Percentiles rank a stretch among this genome's conserved stretches.
phyloP scores from a whole-genome alignment of 2,113 vertebrate genomes.

The Gasterosteus aculeatus region DNA sequence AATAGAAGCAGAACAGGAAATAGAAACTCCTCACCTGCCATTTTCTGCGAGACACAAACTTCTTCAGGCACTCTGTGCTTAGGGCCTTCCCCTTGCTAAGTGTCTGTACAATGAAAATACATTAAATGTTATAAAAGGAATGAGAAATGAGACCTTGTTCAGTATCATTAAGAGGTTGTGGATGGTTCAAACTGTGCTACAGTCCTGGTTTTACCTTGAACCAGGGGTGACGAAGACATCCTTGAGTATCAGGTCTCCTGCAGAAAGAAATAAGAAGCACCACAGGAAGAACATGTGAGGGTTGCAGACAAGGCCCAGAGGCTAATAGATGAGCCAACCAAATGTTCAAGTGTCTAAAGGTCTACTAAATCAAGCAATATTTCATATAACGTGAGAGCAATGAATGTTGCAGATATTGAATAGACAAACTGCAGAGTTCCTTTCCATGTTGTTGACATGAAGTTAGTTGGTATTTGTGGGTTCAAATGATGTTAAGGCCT shows the following conservation, averaged over 20 bases:
- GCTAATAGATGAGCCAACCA: neutral
- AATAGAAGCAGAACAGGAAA: neutral
- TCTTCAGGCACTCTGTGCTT: constrained; percentile 91
- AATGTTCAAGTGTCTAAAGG: neutral
- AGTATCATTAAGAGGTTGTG: neutral
- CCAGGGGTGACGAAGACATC: constrained; percentile 95
- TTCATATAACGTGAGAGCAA: neutral
- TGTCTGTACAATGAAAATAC: constrained; percentile 76
- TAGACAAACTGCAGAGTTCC: neutral
- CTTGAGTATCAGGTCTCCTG: constrained; percentile 92
- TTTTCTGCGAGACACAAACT: constrained; percentile 92
- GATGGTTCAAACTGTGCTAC: neutral
- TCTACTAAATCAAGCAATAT: neutral
- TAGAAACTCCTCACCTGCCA: constrained; percentile 89
- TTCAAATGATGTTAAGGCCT: too few relatives aligned
- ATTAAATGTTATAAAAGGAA: neutral
- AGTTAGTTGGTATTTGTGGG: neutral
- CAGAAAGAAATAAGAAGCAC: constrained; percentile 29
- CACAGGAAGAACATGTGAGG: neutral
- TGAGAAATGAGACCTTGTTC: neutral
- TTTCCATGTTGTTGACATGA: neutral
- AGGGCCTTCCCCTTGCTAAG: constrained; percentile 90
- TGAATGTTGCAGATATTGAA: neutral
- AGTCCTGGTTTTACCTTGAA: constrained; percentile 86
- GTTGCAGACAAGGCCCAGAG: neutral